Evolutionary conservation across 1,140 invertebrate species (phyloP).

Genomic region (Drosophila tristis): DNA sequence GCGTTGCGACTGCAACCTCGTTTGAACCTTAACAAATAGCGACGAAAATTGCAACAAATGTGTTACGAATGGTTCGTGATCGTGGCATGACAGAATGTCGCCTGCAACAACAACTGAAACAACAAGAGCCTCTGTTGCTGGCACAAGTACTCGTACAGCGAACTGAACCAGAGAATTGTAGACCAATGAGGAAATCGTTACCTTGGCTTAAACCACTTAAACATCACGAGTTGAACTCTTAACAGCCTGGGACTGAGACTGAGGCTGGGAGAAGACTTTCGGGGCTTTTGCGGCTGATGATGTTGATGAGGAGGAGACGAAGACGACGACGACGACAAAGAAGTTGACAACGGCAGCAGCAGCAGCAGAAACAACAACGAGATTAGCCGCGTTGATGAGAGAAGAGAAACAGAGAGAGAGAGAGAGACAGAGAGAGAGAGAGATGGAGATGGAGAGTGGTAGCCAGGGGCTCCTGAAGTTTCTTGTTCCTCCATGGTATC

Average conservation of each 20-base stretch:
- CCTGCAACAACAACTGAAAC: constrained; percentile 54
- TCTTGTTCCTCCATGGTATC: constrained; percentile 71
- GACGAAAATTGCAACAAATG: constrained; percentile 82
- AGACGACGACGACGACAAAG: constrained; percentile 51
- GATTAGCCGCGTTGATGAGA: constrained; percentile 43
- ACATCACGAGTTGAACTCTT: constrained; percentile 81
- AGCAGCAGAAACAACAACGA: constrained; percentile 34
- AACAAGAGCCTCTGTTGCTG: constrained; percentile 17
- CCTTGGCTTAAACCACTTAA: constrained; percentile 74
- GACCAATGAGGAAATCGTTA: constrained; percentile 79
- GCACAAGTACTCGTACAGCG: constrained; percentile 17
- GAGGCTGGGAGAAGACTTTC: constrained; percentile 46
- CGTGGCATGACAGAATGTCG: constrained; percentile 79
- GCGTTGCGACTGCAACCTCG: constrained; percentile 47
- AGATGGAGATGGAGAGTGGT: constrained; percentile 40
- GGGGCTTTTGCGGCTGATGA: constrained; percentile 20
- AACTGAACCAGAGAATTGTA: constrained; percentile 50
- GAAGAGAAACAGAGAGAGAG: constrained; percentile 21
- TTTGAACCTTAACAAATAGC: constrained; percentile 79
- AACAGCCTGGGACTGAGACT: constrained; percentile 70
- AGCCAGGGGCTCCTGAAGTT: constrained; percentile 74
- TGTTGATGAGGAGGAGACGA: constrained; percentile 64
- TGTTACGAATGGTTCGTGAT: constrained; percentile 81
- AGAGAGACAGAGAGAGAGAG: constrained; percentile 12
- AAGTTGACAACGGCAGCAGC: constrained; percentile 55